Evolutionary conservation across 2,113 vertebrate genomes (phyloP).

Genomic region (Pogonocichla stellata): DNA sequence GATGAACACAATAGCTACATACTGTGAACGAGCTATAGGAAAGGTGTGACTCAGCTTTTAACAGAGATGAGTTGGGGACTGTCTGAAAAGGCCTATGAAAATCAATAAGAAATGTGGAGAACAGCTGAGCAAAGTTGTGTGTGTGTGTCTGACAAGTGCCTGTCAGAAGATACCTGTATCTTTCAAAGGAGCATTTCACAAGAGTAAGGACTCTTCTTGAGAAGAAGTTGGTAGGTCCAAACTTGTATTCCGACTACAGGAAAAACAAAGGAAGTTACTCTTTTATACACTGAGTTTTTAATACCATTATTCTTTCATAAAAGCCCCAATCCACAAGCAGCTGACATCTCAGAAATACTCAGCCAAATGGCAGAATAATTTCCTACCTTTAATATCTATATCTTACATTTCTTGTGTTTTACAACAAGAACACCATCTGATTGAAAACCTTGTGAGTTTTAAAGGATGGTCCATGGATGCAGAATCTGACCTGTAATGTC

Average conservation of each 20-base stretch:
- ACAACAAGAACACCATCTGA: background rate
- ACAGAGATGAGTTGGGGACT: background rate
- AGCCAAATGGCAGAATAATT: background rate
- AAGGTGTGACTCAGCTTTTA: background rate
- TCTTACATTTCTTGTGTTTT: background rate
- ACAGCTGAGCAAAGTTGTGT: background rate
- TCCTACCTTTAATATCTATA: background rate
- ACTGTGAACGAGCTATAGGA: background rate
- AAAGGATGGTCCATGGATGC: background rate
- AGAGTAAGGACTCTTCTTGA: background rate
- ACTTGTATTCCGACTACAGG: background rate
- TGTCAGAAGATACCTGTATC: background rate
- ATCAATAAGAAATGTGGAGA: background rate
- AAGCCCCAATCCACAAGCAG: background rate
- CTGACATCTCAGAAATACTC: background rate
- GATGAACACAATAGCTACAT: background rate
- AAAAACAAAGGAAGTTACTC: background rate
- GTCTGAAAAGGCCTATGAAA: background rate
- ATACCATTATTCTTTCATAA: background rate
- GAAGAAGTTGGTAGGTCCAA: background rate
- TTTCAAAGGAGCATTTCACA: background rate
- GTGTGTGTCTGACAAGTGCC: background rate
- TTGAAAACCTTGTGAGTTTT: background rate
- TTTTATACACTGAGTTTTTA: background rate
- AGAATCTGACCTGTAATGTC: background rate